Evolutionary conservation across 2,797 vertebrate genomes (phyloP), one percentile per base, ranked within the genome.

Genomic region (Lagodon rhomboides): DNA sequence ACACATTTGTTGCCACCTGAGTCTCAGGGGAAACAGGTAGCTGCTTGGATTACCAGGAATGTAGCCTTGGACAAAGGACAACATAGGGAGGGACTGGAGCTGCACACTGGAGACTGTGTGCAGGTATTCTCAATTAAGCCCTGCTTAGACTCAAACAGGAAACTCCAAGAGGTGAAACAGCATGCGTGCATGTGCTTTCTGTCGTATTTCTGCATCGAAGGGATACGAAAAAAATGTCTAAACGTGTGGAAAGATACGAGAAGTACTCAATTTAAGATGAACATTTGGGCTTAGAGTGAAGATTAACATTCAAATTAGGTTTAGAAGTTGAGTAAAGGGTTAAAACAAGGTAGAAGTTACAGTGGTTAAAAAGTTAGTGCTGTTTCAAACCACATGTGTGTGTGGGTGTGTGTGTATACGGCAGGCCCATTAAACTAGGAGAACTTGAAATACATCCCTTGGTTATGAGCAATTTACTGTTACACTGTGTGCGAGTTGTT

Each of bases 41-140:
- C 77, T 84, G 67, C 81, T 93, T 92, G 83, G 80, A 86, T 94
- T 93, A 92, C 90, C 79, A 89, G 73, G 91, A 92, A 92, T 93
- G 89, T 63, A 77, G 71, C 15, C 25, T 38, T 76, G 86, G 75
- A 93, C 89, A 92, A 88, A 89, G 87, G 73, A 91, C 89, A 92
- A 77, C 83, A 66, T 30, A 80, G 90, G 91, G 89, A 91, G 92
- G 84, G 80, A 86, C 69, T 47, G 75, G 43, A 50, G 77, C 64
- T 4, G 73, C 62, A 90, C 83, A 87, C 62, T 77, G 75, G 63
- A 62, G 66, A 71, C 89, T 74, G 68, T 88, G 79, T 83, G 50
- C 51, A 80, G 68, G 70, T 58, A 44, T 64, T 63, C 60, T 85
- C 63, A 77, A 20, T 79, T 51, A 90, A 85, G 87, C 27, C 59